A percentile compares a stretch with the other conserved stretches of the same genome.
phyloP scores from a whole-genome alignment of 2,888 invertebrate species.

The Athalia circularis region DNA sequence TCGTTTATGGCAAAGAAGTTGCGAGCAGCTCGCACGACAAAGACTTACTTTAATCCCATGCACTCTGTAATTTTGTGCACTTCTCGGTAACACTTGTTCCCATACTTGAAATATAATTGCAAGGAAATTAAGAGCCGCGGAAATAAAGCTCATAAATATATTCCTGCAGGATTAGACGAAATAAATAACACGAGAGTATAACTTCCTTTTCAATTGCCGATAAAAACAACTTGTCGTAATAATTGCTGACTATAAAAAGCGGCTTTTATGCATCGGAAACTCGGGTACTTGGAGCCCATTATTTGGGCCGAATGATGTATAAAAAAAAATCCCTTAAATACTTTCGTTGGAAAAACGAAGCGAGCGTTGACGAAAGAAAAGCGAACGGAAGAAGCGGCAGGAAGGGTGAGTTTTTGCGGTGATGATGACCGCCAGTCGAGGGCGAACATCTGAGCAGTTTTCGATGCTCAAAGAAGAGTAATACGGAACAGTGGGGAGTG shows the following conservation, averaged over 20 bases:
- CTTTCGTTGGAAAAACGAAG: neutral
- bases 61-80: slow-evolving; percentile 12
- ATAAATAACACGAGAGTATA: neutral
- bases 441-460: slow-evolving; percentile 8
- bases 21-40: neutral
- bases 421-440: slow-evolving; percentile 40
- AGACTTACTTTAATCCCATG: slow-evolving; percentile 18
- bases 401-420: slow-evolving; percentile 40
- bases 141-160: neutral
- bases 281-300: neutral
- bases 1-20: slow-evolving; percentile 14
- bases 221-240: neutral
- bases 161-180: no score
- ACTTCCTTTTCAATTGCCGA: neutral
- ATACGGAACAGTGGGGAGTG: neutral
- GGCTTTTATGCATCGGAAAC: neutral
- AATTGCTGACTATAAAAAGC: neutral
- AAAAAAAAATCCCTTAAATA: slow-evolving; percentile 33
- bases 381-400: neutral
- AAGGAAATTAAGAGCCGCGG: neutral
- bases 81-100: slow-evolving; percentile 14
- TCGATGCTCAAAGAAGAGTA: slow-evolving; percentile 4
- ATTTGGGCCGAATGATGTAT: neutral
- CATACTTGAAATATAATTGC: slow-evolving; percentile 1
- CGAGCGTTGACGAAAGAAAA: slow-evolving; percentile 5